These are phyloP conservation scores for Micronycteris hirsuta DNA, from an alignment of 2,113 vertebrate genomes.

Conservation along the genomic window DNA sequence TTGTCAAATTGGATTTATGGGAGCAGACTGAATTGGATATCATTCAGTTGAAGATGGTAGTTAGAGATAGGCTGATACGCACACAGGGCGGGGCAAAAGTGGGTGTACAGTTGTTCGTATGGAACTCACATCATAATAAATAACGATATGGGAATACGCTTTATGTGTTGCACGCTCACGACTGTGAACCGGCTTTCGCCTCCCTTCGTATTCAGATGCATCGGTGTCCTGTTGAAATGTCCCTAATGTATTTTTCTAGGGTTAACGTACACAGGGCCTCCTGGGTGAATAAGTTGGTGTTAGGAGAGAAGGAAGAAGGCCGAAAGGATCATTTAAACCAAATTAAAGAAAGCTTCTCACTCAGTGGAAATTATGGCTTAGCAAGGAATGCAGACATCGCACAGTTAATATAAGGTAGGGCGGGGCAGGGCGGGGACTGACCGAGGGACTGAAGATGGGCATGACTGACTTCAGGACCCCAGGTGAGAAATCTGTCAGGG, in stretches of 20 bases:
- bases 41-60: not conserved
- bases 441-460: not conserved
- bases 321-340: not conserved
- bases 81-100: not conserved
- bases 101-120: not conserved
- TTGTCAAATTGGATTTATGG: conserved; percentile 29
- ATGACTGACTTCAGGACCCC: not conserved
- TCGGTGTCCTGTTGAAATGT: not conserved
- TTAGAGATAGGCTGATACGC: not conserved
- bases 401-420: not conserved
- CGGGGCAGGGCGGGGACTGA: fast-evolving
- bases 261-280: not conserved
- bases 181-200: not conserved
- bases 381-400: not conserved
- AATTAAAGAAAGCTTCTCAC: not conserved
- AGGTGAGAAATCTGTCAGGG: not conserved
- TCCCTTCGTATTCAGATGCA: not conserved
- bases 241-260: not conserved
- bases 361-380: not conserved
- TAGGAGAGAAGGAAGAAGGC: not conserved
- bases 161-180: not conserved
- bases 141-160: not conserved
- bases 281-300: not conserved
- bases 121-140: not conserved
- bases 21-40: not conserved